phyloP scores from a whole-genome alignment of 2,113 vertebrate species.

The Emydocephalus ijimae region DNA sequence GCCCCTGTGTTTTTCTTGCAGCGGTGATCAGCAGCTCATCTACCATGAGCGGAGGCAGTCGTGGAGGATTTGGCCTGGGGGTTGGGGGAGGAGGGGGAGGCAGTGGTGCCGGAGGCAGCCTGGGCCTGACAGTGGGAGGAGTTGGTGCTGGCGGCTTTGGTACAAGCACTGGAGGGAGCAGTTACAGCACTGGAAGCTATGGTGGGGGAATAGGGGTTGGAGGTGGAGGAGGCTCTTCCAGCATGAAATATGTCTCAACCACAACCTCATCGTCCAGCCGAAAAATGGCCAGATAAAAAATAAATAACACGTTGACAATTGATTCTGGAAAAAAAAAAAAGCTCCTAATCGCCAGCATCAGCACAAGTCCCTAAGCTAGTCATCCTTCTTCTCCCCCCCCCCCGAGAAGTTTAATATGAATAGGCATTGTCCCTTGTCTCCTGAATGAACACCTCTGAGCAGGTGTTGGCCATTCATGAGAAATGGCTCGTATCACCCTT shows the following conservation, averaged over 20 bases:
- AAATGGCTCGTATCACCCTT: neutral
- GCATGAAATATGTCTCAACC: neutral
- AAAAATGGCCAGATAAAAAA: constrained; percentile 17
- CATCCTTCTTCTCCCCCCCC: neutral
- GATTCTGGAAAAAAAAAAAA: neutral
- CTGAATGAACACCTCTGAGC: neutral
- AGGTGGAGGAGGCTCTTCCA: constrained; percentile 3
- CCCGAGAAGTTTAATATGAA: neutral
- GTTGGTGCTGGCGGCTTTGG: neutral
- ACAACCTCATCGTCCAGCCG: constrained; percentile 4
- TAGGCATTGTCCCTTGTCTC: neutral
- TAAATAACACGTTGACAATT: neutral
- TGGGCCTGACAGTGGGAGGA: neutral
- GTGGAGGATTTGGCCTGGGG: neutral
- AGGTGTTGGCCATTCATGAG: neutral
- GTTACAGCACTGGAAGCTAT: neutral
- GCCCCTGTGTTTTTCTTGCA: neutral
- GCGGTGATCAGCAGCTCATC: constrained; percentile 37
- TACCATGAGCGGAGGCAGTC: neutral
- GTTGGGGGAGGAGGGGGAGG: neutral
- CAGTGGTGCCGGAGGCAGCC: neutral
- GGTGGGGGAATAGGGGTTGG: neutral
- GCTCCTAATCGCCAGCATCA: neutral
- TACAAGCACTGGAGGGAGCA: neutral
- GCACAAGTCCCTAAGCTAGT: neutral